Percentiles rank a stretch among this genome's conserved stretches.
Evolutionary conservation across 2,888 invertebrate species (phyloP).

Genomic region (Cerastoderma edule): DNA sequence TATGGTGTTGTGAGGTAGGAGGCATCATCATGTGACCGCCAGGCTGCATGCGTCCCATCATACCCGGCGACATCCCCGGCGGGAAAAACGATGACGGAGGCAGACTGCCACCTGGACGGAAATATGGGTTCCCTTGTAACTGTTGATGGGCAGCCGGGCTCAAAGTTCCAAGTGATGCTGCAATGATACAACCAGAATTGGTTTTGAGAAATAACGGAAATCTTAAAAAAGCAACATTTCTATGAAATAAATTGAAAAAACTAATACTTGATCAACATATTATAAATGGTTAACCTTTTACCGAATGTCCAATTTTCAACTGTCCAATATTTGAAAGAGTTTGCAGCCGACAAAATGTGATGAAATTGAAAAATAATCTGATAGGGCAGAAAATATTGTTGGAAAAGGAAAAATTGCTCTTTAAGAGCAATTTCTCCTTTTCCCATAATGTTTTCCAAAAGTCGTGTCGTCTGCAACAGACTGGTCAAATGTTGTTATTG

Average conservation of each 20-base stretch:
- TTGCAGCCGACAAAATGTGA: too few relatives aligned
- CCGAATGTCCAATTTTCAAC: neutral
- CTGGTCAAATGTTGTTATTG: too few relatives aligned
- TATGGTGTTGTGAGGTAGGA: slow-evolving; percentile 67
- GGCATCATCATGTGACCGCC: slow-evolving; percentile 67
- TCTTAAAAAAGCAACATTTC: too few relatives aligned
- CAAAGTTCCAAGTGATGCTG: slow-evolving; percentile 80
- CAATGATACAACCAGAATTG: too few relatives aligned
- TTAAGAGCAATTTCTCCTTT: too few relatives aligned
- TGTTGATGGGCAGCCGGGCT: slow-evolving; percentile 78
- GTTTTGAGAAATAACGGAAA: too few relatives aligned
- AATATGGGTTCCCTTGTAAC: slow-evolving; percentile 74
- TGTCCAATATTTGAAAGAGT: neutral
- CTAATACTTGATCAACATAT: neutral
- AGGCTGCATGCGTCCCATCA: slow-evolving; percentile 72
- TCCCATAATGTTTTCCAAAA: too few relatives aligned
- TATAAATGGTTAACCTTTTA: neutral
- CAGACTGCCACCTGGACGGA: slow-evolving; percentile 64
- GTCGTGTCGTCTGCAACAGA: too few relatives aligned
- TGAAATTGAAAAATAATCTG: too few relatives aligned
- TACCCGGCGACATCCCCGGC: slow-evolving; percentile 73
- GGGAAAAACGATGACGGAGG: slow-evolving; percentile 75
- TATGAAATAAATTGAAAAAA: too few relatives aligned
- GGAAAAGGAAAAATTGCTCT: too few relatives aligned
- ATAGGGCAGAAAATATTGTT: too few relatives aligned